Percentiles rank a stretch among this genome's conserved stretches.
phyloP scores from a whole-genome alignment of 2,113 vertebrate species.

The Sapayoa aenigma region DNA sequence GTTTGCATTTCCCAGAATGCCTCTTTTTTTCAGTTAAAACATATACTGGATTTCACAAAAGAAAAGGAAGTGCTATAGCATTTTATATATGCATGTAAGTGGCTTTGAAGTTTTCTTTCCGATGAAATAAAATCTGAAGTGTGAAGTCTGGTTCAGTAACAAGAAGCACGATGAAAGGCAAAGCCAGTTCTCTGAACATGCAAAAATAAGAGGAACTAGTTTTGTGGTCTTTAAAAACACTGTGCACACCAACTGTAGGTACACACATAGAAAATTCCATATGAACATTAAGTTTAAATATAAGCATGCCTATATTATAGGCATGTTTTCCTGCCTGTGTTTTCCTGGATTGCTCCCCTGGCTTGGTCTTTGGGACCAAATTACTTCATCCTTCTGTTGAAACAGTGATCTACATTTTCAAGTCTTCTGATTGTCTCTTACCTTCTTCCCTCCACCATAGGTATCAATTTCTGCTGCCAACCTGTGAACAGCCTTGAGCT shows the following conservation, averaged over 20 bases:
- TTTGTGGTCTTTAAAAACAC: background rate
- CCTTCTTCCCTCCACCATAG: background rate
- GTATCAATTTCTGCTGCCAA: background rate
- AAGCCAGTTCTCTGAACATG: background rate
- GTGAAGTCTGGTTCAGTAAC: background rate
- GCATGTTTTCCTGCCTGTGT: too few species aligned
- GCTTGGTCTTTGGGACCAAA: background rate
- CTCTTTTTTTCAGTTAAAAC: background rate
- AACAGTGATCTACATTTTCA: background rate
- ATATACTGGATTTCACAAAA: background rate
- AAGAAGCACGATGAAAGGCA: background rate
- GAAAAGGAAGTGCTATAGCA: background rate
- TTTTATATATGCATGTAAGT: background rate
- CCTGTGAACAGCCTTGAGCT: background rate
- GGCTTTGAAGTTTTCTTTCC: slow-evolving; percentile 12
- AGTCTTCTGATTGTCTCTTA: background rate
- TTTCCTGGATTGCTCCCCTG: background rate
- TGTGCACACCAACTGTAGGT: background rate
- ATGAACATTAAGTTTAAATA: background rate
- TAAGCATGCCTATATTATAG: too few species aligned
- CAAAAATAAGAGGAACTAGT: background rate
- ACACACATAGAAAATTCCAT: background rate
- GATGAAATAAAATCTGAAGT: background rate
- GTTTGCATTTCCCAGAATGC: background rate
- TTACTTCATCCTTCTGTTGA: background rate